Evolutionary conservation across 1,140 invertebrate genomes (phyloP), one percentile per base, ranked within the genome.

Genomic region (Triops cancriformis): DNA sequence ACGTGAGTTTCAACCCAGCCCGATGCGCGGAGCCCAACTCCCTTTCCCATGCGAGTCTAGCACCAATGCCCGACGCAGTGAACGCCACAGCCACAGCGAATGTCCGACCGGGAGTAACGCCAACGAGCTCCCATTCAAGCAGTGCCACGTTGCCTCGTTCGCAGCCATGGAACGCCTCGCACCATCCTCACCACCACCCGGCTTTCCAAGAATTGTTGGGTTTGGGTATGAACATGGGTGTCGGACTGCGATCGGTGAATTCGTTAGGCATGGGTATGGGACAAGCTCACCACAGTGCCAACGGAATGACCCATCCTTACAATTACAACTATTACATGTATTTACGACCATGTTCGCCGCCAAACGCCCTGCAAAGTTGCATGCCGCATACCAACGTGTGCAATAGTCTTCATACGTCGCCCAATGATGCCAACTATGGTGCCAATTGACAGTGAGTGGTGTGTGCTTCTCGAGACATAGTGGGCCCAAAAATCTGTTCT

Each of bases 271-370:
- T 64, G 51, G 51, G 51, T 64, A 64, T 64, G 51, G 51, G 51
- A 64, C 51, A 64, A 64, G 51, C 51, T 64, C 51, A 64, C 23
- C 51, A 64, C n/a, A 23, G 51, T 9, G 51, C 51, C 51, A 64
- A 64, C 23, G 51, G 51, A 64, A 64, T 64, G 51, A 23, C 51
- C 51, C 51, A 64, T 64, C 51, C 51, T 64, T 64, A 64, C 51
- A 64, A 64, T 18, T 64, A 64, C 51, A 64, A 64, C 23, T 64
- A 64, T 64, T 64, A 64, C 51, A 64, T 64, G 51, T 64, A 64
- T 64, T 64, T 64, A 23, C 51, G 51, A 64, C 51, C 51, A 9
- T 64, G 51, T 64, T 64, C 51, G 10, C 51, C 51, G 7, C 51
- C 51, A 23, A 64, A 64, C 18, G 51, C 51, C 23, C 23, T 64